Conservation (phyloP, 2,888 invertebrate genomes). For the Scaptomyza caliginosa region DNA sequence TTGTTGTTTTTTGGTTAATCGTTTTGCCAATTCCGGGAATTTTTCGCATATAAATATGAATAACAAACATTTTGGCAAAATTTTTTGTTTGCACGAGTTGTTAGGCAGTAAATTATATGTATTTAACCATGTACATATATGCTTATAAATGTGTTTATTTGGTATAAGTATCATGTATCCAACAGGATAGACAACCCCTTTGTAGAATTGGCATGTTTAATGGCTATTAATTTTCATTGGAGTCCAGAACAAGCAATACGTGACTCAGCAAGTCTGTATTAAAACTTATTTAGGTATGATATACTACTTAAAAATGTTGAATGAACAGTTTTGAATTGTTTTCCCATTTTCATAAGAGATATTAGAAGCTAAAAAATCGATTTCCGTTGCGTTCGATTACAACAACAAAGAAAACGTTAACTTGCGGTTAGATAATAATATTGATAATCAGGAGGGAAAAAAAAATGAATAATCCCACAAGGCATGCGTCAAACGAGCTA, state of each 20-base stretch:
- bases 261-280: constrained; percentile 4
- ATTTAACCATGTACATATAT: no score
- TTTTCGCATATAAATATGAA: neutral
- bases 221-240: constrained; percentile 13
- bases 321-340: no score
- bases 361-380: neutral
- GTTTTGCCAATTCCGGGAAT: constrained; percentile 18
- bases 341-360: neutral
- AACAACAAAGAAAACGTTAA: neutral
- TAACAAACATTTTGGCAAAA: neutral
- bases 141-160: no score
- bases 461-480: constrained; percentile 26
- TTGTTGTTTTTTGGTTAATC: neutral
- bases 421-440: constrained; percentile 57
- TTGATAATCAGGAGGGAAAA: constrained; percentile 41
- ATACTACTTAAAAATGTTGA: no score
- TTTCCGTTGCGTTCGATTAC: constrained; percentile 15
- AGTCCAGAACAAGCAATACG: neutral
- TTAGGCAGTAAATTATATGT: neutral
- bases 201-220: constrained; percentile 28
- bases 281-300: no score
- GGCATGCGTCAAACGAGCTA: constrained; percentile 41
- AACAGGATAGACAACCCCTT: constrained; percentile 17
- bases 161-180: neutral
- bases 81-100: constrained; percentile 8